phyloP scores from a whole-genome alignment of 1,140 invertebrate species.

The Cydia amplana region DNA sequence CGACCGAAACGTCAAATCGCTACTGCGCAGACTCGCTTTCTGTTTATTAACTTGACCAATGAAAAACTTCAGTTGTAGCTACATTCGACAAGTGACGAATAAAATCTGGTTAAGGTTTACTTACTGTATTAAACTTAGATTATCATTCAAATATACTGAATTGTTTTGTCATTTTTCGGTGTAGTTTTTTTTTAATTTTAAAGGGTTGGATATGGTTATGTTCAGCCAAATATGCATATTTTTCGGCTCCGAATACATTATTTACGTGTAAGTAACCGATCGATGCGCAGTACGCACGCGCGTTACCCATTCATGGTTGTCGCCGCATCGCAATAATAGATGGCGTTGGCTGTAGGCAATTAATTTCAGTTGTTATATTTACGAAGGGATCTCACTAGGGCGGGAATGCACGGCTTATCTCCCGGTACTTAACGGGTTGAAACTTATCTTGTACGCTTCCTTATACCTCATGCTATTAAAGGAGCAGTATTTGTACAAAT shows the following conservation, averaged over 20 bases:
- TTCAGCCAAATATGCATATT: slow-evolving; percentile 31
- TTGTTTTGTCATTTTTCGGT: slow-evolving; percentile 10
- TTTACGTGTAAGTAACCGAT: slow-evolving; percentile 58
- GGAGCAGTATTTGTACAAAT: background rate
- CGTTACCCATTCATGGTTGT: slow-evolving; percentile 52
- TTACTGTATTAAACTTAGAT: background rate
- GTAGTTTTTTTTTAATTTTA: slow-evolving; percentile 28
- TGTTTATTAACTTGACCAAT: background rate
- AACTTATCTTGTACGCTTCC: slow-evolving; percentile 10
- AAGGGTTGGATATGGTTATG: background rate
- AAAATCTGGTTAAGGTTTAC: slow-evolving; percentile 42
- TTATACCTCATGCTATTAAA: background rate
- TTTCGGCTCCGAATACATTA: slow-evolving; percentile 54
- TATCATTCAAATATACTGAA: background rate
- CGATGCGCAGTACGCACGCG: slow-evolving; percentile 66
- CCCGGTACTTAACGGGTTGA: background rate
- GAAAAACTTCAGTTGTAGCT: slow-evolving; percentile 5
- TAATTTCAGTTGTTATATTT: slow-evolving; percentile 35
- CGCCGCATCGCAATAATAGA: slow-evolving; percentile 44
- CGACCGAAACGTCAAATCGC: slow-evolving; percentile 48
- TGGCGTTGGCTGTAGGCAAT: slow-evolving; percentile 45
- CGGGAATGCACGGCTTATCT: background rate
- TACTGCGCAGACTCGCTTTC: slow-evolving; percentile 59
- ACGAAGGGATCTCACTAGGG: background rate
- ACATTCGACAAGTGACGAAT: slow-evolving; percentile 25